Evolutionary conservation across 1,140 invertebrate genomes (phyloP).

Genomic region (Brachystomella parvula): DNA sequence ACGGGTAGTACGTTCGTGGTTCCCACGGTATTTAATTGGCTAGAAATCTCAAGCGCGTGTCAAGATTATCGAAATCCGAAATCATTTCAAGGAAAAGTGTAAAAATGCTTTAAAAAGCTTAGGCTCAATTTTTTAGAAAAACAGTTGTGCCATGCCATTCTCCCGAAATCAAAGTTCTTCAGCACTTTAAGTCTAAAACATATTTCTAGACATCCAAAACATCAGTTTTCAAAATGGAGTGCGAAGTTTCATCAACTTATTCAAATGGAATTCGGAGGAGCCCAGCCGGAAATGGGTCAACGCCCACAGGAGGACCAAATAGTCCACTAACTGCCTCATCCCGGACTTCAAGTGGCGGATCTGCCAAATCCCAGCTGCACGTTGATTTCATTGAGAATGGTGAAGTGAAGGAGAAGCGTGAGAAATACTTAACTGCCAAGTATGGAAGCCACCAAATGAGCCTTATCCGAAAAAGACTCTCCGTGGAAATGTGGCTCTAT

Average conservation of each 20-base stretch:
- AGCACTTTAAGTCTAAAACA: not conserved
- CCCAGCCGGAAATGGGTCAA: slow-evolving; percentile 11
- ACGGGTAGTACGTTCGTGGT: not conserved
- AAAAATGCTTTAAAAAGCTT: not conserved
- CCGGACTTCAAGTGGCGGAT: slow-evolving; percentile 7
- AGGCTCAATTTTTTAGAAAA: not conserved
- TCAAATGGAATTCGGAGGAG: not conserved
- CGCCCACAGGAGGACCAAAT: slow-evolving; percentile 16
- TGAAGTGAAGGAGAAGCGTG: slow-evolving; percentile 72
- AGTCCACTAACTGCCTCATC: not conserved
- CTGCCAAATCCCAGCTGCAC: slow-evolving; percentile 49
- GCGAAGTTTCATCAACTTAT: slow-evolving; percentile 34
- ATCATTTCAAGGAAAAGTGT: not conserved
- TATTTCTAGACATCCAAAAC: slow-evolving; percentile 16
- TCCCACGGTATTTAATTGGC: not conserved
- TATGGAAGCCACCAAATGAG: slow-evolving; percentile 96
- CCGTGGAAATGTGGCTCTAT: slow-evolving; percentile 95
- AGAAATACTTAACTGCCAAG: slow-evolving; percentile 93
- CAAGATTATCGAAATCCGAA: not conserved
- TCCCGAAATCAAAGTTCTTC: not conserved
- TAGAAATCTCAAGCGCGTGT: not conserved
- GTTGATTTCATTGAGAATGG: slow-evolving; percentile 82
- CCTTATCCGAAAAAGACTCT: slow-evolving; percentile 83
- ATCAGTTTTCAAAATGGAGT: slow-evolving; percentile 36
- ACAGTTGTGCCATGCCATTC: not conserved